phyloP scores from a whole-genome alignment of 2,113 vertebrate species.

The Bettongia penicillata region DNA sequence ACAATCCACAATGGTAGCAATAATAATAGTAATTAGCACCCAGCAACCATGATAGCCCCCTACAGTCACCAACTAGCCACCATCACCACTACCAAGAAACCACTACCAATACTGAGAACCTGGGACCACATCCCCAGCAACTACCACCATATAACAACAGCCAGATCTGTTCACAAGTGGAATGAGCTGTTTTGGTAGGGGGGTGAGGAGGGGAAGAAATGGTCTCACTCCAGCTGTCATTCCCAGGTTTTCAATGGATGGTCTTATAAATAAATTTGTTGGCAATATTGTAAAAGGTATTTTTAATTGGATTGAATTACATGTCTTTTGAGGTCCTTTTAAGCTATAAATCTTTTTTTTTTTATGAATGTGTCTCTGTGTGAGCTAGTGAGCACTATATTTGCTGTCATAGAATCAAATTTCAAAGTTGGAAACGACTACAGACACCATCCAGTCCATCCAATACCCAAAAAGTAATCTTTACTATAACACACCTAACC shows the following conservation, averaged over 20 bases:
- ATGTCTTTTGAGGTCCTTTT: neutral
- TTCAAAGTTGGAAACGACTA: neutral
- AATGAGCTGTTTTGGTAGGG: neutral
- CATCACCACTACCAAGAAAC: neutral
- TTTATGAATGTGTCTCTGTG: neutral
- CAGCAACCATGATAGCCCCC: neutral
- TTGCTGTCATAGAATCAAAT: neutral
- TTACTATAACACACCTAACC: neutral
- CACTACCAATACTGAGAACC: neutral
- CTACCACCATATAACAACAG: neutral
- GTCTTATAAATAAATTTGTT: neutral
- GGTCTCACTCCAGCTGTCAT: neutral
- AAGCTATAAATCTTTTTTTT: neutral
- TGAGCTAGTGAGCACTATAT: neutral
- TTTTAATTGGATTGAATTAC: neutral
- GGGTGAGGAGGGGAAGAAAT: neutral
- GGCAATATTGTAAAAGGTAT: neutral
- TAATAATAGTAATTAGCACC: neutral
- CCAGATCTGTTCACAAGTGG: neutral
- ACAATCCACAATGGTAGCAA: neutral
- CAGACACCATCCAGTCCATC: neutral
- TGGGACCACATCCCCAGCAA: neutral
- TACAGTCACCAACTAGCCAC: neutral
- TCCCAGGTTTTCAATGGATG: neutral
- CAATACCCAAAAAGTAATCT: neutral